Conservation (phyloP, 2,888 invertebrate species). For the Hyles lineata region DNA sequence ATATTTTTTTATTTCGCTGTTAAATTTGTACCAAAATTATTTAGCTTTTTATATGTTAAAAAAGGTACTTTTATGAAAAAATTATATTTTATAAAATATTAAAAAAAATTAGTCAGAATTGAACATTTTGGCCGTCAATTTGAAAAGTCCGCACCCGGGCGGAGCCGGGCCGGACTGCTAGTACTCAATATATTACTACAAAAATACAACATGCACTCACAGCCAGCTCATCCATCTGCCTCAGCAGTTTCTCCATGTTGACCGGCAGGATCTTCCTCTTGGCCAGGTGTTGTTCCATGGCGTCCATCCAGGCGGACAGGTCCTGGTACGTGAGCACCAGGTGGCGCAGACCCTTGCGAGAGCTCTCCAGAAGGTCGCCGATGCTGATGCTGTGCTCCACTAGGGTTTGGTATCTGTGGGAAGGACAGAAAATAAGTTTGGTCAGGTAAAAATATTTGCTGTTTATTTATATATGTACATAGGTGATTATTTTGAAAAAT, state of each 20-base stretch:
- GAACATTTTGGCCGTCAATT: too few relatives aligned
- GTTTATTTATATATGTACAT: too few relatives aligned
- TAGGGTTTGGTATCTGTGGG: slow-evolving; percentile 88
- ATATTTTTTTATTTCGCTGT: too few relatives aligned
- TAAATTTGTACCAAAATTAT: too few relatives aligned
- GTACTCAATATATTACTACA: not conserved
- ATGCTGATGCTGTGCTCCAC: slow-evolving; percentile 94
- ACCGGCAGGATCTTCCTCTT: slow-evolving; percentile 94
- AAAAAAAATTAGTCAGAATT: too few relatives aligned
- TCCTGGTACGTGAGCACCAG: slow-evolving; percentile 96
- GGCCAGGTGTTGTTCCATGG: slow-evolving; percentile 92
- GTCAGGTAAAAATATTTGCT: not conserved
- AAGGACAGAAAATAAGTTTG: not conserved
- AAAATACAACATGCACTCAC: slow-evolving; percentile 73
- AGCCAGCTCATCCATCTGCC: slow-evolving; percentile 96
- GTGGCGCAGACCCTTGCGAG: slow-evolving; percentile 94
- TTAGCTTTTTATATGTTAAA: too few relatives aligned
- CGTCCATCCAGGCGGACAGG: slow-evolving; percentile 97
- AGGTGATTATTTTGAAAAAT: too few relatives aligned
- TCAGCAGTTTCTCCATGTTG: slow-evolving; percentile 94
- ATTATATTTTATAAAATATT: too few relatives aligned
- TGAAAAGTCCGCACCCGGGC: too few relatives aligned
- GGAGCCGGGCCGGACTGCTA: too few relatives aligned
- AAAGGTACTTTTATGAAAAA: too few relatives aligned
- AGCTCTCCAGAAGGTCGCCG: slow-evolving; percentile 91